phyloP scores from a whole-genome alignment of 1,140 invertebrate species.

The Steinernema khuongi region DNA sequence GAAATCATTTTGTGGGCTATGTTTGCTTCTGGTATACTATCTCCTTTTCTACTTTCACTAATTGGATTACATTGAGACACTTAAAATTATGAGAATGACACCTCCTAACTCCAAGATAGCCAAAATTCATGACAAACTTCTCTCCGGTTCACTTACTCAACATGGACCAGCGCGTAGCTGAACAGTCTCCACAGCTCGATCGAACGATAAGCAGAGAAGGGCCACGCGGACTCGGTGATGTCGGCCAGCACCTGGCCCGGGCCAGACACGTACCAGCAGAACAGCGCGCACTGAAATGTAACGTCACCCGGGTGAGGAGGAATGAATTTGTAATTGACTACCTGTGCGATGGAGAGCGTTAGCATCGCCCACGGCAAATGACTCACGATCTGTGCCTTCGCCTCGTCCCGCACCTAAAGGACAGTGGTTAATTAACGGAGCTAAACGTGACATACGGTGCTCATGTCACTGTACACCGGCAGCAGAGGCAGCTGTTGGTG shows the following conservation, averaged over 20 bases:
- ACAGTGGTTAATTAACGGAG: neutral
- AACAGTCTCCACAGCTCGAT: neutral
- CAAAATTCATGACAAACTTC: no score
- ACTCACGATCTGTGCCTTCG: neutral
- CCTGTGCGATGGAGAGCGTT: neutral
- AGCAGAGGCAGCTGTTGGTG: neutral
- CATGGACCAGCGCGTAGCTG: neutral
- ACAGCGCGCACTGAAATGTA: neutral
- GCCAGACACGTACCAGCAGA: neutral
- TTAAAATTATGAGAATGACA: neutral
- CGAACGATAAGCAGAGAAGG: neutral
- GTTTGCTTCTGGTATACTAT: no score
- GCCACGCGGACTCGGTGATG: neutral
- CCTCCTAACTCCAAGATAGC: neutral
- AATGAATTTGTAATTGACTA: neutral
- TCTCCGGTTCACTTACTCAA: neutral
- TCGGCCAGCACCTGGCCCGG: neutral
- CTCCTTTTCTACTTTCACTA: no score
- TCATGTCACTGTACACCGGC: neutral
- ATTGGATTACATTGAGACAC: no score
- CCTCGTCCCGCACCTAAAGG: neutral
- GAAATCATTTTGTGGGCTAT: no score
- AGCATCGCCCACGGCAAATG: slow-evolving; percentile 1
- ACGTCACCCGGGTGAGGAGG: neutral
- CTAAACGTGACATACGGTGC: neutral